Evolutionary conservation across 2,888 invertebrate genomes (phyloP), one percentile per base, ranked within the genome.

Genomic region (Perizoma flavofasciatum): DNA sequence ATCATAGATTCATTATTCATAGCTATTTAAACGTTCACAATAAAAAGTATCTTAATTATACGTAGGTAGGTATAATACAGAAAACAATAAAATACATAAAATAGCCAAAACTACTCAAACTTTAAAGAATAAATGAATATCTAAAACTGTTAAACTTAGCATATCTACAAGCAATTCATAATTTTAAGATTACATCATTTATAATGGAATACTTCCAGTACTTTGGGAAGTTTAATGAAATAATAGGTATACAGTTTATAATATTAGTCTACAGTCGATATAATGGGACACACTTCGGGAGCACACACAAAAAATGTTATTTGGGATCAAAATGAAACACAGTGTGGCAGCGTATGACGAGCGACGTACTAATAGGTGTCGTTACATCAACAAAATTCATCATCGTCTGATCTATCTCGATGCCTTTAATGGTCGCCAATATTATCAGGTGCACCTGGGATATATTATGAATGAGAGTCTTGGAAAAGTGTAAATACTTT

Each of bases 311-410:
- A 72, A 22, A 64, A 71, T 72, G 87, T 88, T 89, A 88, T 85
- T 87, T 76, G 67, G 75, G 78, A 79, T 73, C 72, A 71, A 72
- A 69, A 78, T 82, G 72, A 77, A 86, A 85, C 85, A 88, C 85
- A 86, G 75, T 83, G 80, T 83, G 88, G 89, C 87, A 85, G 86
- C 92, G 91, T 91, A 91, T 91, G 91, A 90, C 89, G 89, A 89
- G 89, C 85, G 83, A 83, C 81, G 77, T 84, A 77, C 76, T 77
- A 77, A 72, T 61, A 65, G 49, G 55, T 63, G 55, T 55, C 35
- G 68, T 63, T 70, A 71, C 59, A 70, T 69, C 32, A 52, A 55
- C 10, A 46, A 22, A 22, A 22, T 22, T 22, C 22, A 22, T 22
- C 22, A 22, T 2, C 22, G 22, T 22, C 22, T 22, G 22, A 37